Evolutionary conservation across 2,888 invertebrate genomes (phyloP).

Genomic region (Polydrusus tereticollis): DNA sequence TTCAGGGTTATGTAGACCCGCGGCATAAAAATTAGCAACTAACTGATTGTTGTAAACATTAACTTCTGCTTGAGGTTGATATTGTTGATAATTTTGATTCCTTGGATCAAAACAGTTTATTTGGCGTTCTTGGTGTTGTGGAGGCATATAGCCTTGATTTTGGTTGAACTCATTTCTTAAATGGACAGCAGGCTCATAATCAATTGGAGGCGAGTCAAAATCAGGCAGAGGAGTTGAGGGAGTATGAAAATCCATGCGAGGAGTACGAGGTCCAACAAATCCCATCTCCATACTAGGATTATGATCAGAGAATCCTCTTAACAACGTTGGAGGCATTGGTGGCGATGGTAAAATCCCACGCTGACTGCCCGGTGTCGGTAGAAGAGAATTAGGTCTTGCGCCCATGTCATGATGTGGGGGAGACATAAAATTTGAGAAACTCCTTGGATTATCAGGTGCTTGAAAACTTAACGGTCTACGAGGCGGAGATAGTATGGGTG

Average conservation of each 20-base stretch:
- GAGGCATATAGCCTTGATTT: slow-evolving; percentile 6
- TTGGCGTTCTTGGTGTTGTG: not conserved
- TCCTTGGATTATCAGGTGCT: slow-evolving; percentile 4
- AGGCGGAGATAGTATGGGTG: slow-evolving; percentile 27
- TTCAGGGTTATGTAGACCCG: not conserved
- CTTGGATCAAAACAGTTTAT: slow-evolving; percentile 15
- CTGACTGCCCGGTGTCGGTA: not conserved
- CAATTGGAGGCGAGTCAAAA: slow-evolving; percentile 9
- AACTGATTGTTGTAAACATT: slow-evolving; percentile 4
- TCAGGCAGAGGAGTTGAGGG: slow-evolving; percentile 14
- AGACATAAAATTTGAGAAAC: slow-evolving; percentile 17
- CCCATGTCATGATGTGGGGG: slow-evolving; percentile 2
- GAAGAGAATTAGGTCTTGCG: not conserved
- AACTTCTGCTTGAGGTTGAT: not conserved
- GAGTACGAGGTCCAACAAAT: slow-evolving; percentile 10
- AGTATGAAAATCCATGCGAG: slow-evolving; percentile 7
- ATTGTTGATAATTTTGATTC: slow-evolving; percentile 7
- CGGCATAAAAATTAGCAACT: not conserved
- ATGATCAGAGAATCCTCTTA: not conserved
- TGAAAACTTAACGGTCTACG: slow-evolving; percentile 18
- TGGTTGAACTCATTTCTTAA: slow-evolving; percentile 15
- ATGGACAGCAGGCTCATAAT: slow-evolving; percentile 13
- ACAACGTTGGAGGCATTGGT: slow-evolving; percentile 12
- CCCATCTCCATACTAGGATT: slow-evolving; percentile 10
- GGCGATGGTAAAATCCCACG: slow-evolving; percentile 8